phyloP scores from a whole-genome alignment of 2,888 invertebrate genomes.

The Caenorhabditis sp. region DNA sequence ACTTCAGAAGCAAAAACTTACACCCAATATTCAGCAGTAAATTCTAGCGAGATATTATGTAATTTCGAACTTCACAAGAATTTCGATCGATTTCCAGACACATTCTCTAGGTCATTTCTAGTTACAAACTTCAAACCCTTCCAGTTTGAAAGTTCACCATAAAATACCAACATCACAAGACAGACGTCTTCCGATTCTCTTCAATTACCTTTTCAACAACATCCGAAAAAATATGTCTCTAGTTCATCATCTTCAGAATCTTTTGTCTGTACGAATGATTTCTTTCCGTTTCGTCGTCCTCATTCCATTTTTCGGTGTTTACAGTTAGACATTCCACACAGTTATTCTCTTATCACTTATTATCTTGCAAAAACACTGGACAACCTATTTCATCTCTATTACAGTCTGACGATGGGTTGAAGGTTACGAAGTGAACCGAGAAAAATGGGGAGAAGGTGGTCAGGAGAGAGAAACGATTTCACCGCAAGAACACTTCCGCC shows the following conservation, averaged over 20 bases:
- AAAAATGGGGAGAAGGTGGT: background rate
- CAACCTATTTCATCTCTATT: constrained; percentile 22
- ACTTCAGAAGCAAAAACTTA: too few species aligned
- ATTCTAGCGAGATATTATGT: too few species aligned
- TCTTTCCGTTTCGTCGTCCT: constrained; percentile 15
- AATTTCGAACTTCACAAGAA: too few species aligned
- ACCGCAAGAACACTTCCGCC: constrained; percentile 31
- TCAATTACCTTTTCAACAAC: background rate
- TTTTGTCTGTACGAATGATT: constrained; percentile 26
- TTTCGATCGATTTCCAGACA: too few species aligned
- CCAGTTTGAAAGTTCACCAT: too few species aligned
- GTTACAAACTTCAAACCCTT: too few species aligned
- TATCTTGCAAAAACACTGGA: constrained; percentile 20
- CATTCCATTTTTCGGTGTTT: constrained; percentile 29
- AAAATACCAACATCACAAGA: too few species aligned
- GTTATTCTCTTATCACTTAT: background rate
- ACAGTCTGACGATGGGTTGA: background rate
- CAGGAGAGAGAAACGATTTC: too few species aligned
- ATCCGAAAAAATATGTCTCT: constrained; percentile 2
- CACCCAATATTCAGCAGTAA: too few species aligned
- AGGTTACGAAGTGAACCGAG: constrained; percentile 17
- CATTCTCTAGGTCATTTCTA: too few species aligned
- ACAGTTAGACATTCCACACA: constrained; percentile 36
- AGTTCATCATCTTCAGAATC: constrained; percentile 2
- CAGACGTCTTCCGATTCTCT: background rate